These are phyloP conservation scores for human (Homo sapiens) DNA, from an alignment of 2,113 vertebrate species.

Conservation along the genomic window GRCh38 chr6:51426001-51426500, in stretches of 20 bases:
- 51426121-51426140: background rate
- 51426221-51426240: background rate
- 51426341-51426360: background rate
- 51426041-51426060: constrained; percentile 33
- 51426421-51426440: background rate
- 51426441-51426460: background rate
- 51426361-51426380: constrained; percentile 28
- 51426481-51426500: background rate
- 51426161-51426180: background rate
- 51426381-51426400: background rate
- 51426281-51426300: background rate
- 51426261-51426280: background rate
- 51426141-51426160: background rate
- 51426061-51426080: background rate
- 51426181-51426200: background rate
- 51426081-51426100: background rate
- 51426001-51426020: constrained; percentile 5
- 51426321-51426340: background rate
- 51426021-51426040: constrained; percentile 42
- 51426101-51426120: background rate
- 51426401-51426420: background rate
- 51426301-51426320: background rate
- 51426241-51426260: background rate
- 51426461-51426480: background rate
- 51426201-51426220: background rate